phyloP scores from a whole-genome alignment of 2,113 vertebrate species.

The Gallinago media region DNA sequence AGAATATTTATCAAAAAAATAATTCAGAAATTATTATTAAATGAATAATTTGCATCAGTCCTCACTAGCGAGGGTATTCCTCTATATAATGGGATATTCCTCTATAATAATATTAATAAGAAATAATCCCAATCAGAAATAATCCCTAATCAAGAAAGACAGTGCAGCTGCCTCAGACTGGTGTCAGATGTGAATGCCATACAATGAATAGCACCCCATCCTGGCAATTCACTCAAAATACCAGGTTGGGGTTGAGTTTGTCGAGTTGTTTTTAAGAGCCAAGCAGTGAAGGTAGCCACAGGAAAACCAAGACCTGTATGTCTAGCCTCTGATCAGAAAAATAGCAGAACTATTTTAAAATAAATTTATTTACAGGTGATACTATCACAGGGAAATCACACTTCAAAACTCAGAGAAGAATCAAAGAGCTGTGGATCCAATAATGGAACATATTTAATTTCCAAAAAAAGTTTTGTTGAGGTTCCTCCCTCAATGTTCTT shows the following conservation, averaged over 20 bases:
- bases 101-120: background rate
- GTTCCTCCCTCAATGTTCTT: background rate
- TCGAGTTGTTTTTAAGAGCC: background rate
- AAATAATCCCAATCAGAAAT: background rate
- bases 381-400: background rate
- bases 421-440: background rate
- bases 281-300: background rate
- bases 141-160: background rate
- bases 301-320: background rate
- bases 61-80: background rate
- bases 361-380: background rate
- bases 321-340: background rate
- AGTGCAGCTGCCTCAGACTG: background rate
- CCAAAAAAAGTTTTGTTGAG: background rate
- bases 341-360: background rate
- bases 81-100: background rate
- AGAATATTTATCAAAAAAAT: too few species aligned
- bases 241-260: background rate
- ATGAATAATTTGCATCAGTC: background rate
- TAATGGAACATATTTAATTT: background rate
- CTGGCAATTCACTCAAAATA: background rate
- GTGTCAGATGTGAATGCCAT: background rate
- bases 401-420: background rate
- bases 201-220: background rate
- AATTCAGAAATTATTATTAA: too few species aligned